phyloP scores from a whole-genome alignment of 64 coral and sea anemone species.

The Porites lutea region DNA sequence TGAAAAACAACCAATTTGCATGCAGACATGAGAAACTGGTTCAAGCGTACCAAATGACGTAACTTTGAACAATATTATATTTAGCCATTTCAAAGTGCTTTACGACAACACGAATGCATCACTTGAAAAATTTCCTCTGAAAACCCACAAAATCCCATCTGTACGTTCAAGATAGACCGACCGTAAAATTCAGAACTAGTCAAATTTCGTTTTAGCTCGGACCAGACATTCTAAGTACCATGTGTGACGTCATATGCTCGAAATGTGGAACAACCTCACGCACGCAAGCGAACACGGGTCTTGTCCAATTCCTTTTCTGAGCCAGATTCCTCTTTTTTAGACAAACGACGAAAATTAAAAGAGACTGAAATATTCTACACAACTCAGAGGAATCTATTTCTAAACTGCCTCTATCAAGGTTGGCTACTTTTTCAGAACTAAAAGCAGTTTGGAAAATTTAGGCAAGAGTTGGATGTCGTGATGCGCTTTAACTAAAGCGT shows the following conservation, averaged over 20 bases:
- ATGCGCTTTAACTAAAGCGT: too few species aligned
- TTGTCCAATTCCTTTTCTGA: too few species aligned
- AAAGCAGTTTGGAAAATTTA: too few species aligned
- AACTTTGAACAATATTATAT: not conserved
- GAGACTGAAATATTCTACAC: too few species aligned
- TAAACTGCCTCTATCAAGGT: too few species aligned
- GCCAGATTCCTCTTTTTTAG: too few species aligned
- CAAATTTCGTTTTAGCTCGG: not conserved
- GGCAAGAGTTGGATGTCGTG: too few species aligned
- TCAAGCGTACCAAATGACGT: not conserved
- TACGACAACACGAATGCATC: not conserved
- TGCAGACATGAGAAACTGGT: not conserved
- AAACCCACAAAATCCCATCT: not conserved
- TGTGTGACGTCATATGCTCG: not conserved
- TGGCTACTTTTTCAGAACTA: too few species aligned
- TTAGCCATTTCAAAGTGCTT: not conserved
- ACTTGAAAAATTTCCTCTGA: not conserved
- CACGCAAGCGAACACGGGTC: not conserved
- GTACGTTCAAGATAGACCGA: not conserved
- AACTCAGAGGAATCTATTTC: too few species aligned
- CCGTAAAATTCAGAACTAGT: not conserved
- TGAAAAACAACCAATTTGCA: not conserved
- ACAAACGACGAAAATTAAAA: too few species aligned
- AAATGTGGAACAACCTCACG: not conserved
- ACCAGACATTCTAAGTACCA: not conserved